A percentile compares a stretch with the other conserved stretches of the same genome.
Evolutionary conservation across 1,140 invertebrate species (phyloP).

Genomic region (Brachionus paranguensis): DNA sequence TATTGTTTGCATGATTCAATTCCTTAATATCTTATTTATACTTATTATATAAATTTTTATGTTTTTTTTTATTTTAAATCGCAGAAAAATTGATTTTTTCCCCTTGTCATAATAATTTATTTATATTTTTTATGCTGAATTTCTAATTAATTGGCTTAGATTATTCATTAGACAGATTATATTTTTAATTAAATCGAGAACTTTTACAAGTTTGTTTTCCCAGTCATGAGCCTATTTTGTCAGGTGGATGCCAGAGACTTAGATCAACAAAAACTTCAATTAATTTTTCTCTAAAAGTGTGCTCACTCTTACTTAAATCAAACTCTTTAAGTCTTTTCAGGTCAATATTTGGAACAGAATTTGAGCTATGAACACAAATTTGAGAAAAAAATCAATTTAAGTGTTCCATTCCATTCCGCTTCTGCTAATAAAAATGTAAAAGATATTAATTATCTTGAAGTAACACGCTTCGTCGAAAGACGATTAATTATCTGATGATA

Average conservation of each 20-base stretch:
- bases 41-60: not conserved
- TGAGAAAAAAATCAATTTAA: not conserved
- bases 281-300: not conserved
- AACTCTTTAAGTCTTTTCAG: not conserved
- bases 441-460: not conserved
- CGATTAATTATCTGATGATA: not conserved
- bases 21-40: not conserved
- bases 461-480: not conserved
- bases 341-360: not conserved
- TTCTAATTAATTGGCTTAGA: not conserved
- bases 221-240: not conserved
- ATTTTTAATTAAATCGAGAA: constrained; percentile 2
- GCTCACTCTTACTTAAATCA: not conserved
- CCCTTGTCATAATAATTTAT: not conserved
- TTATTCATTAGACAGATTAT: not conserved
- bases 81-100: not conserved
- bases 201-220: not conserved
- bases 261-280: not conserved
- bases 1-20: not conserved
- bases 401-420: not conserved
- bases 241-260: not conserved
- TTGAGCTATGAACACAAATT: not conserved
- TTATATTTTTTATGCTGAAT: not conserved
- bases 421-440: not conserved
- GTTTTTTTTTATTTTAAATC: not conserved